These are phyloP conservation scores for Tenthredo notha DNA, from an alignment of 2,888 invertebrate genomes.

Conservation along the genomic window DNA sequence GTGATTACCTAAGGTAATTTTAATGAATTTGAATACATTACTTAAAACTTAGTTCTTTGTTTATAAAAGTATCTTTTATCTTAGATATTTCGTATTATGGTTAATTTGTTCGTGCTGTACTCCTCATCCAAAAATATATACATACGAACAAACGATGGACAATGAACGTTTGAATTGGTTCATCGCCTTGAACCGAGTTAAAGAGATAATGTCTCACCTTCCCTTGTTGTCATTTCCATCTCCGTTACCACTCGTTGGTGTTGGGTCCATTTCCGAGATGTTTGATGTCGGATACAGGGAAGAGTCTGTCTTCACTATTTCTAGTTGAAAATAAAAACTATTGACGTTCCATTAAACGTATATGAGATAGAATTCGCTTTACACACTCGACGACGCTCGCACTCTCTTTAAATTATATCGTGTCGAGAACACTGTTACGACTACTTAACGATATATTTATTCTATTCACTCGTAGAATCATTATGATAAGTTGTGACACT, in stretches of 20 bases:
- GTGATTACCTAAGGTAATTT: not conserved
- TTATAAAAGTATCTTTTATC: not conserved
- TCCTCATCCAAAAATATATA: not conserved
- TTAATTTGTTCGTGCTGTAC: not conserved
- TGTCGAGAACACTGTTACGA: not conserved
- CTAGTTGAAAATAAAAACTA: slow-evolving; percentile 34
- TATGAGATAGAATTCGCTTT: not conserved
- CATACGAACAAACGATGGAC: slow-evolving; percentile 39
- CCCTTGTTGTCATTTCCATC: slow-evolving; percentile 65
- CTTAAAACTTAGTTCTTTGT: not conserved
- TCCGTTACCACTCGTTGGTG: slow-evolving; percentile 55
- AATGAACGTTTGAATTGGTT: slow-evolving; percentile 25
- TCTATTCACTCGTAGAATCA: slow-evolving; percentile 35
- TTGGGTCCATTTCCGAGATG: slow-evolving; percentile 61
- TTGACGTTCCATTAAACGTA: slow-evolving; percentile 33
- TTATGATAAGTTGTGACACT: slow-evolving; percentile 31
- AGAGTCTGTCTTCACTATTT: not conserved
- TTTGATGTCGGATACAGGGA: not conserved
- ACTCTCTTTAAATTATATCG: not conserved
- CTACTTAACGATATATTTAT: not conserved
- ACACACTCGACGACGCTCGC: not conserved
- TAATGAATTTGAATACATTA: not conserved
- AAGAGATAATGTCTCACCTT: slow-evolving; percentile 54
- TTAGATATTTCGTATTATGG: not conserved
- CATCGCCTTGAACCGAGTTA: not conserved